These are phyloP conservation scores for Australoheros scitulus DNA, from an alignment of 2,113 vertebrate species.

Conservation along the genomic window DNA sequence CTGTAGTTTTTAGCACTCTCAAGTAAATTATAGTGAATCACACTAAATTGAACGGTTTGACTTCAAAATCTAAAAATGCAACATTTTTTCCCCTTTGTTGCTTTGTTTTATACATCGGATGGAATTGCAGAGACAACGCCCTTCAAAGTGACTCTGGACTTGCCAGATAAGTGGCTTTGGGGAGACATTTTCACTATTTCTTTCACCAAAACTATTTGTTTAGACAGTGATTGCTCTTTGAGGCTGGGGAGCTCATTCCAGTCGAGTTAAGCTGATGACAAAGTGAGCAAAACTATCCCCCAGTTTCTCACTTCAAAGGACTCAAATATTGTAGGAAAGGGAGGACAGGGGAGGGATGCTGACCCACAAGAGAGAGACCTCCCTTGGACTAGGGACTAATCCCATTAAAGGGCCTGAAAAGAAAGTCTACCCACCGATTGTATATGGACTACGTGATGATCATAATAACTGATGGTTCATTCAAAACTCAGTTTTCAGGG, in stretches of 20 bases:
- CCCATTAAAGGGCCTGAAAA: constrained; percentile 66
- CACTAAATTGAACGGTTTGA: constrained; percentile 67
- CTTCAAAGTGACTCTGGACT: constrained; percentile 51
- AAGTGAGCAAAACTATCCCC: constrained; percentile 51
- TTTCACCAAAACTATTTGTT: constrained; percentile 56
- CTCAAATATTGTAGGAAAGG: constrained; percentile 30
- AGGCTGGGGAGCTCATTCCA: constrained; percentile 55
- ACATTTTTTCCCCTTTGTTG: constrained; percentile 31
- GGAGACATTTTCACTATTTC: constrained; percentile 53
- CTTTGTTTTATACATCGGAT: constrained; percentile 65
- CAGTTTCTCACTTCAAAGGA: constrained; percentile 72
- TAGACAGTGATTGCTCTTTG: constrained; percentile 48
- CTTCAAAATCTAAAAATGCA: constrained; percentile 70
- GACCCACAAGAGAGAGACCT: constrained; percentile 46
- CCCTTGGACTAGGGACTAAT: constrained; percentile 52
- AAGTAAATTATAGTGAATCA: constrained; percentile 78
- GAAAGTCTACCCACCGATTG: constrained; percentile 28
- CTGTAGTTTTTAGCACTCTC: constrained; percentile 69
- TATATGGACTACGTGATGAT: constrained; percentile 4
- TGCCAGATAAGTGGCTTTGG: constrained; percentile 40
- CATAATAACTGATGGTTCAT: constrained; percentile 12
- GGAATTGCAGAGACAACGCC: constrained; percentile 55
- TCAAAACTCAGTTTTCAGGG: background rate
- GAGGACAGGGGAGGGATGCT: constrained; percentile 44
- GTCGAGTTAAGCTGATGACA: constrained; percentile 58